These are phyloP conservation scores for Cotesia typhae DNA, from an alignment of 1,140 invertebrate genomes.

Conservation along the genomic window DNA sequence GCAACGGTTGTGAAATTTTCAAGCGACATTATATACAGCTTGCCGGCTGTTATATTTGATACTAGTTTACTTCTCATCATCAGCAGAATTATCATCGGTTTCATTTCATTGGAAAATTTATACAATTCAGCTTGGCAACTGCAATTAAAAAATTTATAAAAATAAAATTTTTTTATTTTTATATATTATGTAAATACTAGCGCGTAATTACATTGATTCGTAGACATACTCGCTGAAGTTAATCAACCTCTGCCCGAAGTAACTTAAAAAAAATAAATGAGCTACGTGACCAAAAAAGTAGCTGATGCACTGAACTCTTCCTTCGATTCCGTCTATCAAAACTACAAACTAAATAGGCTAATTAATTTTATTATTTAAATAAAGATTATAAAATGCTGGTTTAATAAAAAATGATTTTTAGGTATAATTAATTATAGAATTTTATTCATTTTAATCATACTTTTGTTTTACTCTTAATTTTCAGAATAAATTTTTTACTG, in stretches of 20 bases:
- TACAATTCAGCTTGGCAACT: slow-evolving; percentile 4
- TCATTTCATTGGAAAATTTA: background rate
- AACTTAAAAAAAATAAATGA: slow-evolving; percentile 30
- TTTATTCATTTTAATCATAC: no score
- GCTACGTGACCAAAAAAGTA: background rate
- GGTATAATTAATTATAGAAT: no score
- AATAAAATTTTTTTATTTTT: no score
- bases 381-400: no score
- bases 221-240: slow-evolving; percentile 7
- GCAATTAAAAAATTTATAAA: background rate
- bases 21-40: slow-evolving; percentile 3
- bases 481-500: no score
- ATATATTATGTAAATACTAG: no score
- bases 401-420: no score
- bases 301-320: background rate
- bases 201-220: slow-evolving; percentile 13
- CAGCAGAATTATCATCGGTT: background rate
- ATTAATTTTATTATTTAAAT: no score
- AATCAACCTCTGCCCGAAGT: slow-evolving; percentile 31
- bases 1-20: no score
- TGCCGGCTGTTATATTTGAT: slow-evolving; percentile 10
- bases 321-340: background rate
- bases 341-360: background rate
- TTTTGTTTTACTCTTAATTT: no score
- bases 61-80: slow-evolving; percentile 4